These are phyloP conservation scores for Spisula solida DNA, from an alignment of 2,888 invertebrate species.

Conservation along the genomic window DNA sequence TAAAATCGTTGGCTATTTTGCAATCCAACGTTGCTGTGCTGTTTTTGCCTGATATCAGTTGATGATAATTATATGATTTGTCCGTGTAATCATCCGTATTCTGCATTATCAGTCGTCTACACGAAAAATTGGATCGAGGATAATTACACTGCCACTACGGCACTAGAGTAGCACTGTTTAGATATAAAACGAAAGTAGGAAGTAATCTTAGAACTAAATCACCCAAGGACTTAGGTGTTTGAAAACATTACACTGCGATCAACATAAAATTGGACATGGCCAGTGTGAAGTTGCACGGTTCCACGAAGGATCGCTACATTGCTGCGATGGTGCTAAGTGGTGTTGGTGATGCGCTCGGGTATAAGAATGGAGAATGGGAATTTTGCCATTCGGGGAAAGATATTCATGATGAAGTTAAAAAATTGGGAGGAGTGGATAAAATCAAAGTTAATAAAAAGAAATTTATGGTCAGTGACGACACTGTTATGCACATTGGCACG, in stretches of 20 bases:
- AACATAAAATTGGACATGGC: background rate
- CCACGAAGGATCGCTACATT: constrained; percentile 68
- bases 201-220: too few relatives aligned
- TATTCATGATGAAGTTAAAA: constrained; percentile 81
- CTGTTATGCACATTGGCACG: constrained; percentile 86
- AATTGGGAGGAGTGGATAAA: constrained; percentile 81
- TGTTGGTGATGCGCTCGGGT: constrained; percentile 86
- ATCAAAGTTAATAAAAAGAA: constrained; percentile 72
- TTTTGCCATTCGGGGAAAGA: constrained; percentile 78
- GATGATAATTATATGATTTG: too few relatives aligned
- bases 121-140: background rate
- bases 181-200: background rate
- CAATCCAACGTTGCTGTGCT: too few relatives aligned
- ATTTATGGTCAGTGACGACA: constrained; percentile 86
- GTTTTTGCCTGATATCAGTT: too few relatives aligned
- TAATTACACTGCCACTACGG: too few relatives aligned
- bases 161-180: too few relatives aligned
- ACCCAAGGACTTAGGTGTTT: too few relatives aligned
- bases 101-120: background rate
- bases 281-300: background rate
- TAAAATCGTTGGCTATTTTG: too few relatives aligned
- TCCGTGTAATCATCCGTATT: background rate
- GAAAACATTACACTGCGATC: too few relatives aligned
- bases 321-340: constrained; percentile 86
- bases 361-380: constrained; percentile 84